phyloP scores from a whole-genome alignment of 1,140 invertebrate genomes.

The Vanessa tameamea region DNA sequence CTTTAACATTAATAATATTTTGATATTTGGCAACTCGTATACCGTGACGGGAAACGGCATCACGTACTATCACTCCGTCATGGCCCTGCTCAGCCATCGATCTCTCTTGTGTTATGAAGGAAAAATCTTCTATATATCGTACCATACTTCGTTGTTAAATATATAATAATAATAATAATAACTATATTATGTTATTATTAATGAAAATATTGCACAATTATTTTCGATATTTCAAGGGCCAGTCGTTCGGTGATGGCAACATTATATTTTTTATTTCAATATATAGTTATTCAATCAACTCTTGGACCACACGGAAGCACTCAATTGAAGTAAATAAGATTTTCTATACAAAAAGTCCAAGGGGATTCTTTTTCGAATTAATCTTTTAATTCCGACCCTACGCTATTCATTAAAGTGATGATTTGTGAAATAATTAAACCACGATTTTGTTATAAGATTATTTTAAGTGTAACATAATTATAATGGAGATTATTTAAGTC shows the following conservation, averaged over 20 bases:
- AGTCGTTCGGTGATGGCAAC: too few relatives aligned
- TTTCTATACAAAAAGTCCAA: conserved; percentile 73
- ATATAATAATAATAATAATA: too few relatives aligned
- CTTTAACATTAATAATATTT: background rate
- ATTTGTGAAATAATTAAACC: conserved; percentile 64
- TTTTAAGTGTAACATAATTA: conserved; percentile 6
- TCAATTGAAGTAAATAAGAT: conserved; percentile 74
- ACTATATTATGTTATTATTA: too few relatives aligned
- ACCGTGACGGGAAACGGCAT: too few relatives aligned
- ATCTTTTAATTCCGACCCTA: conserved; percentile 71
- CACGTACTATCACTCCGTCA: too few relatives aligned
- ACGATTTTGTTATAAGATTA: conserved; percentile 35
- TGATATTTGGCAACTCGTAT: too few relatives aligned
- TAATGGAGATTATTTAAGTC: background rate
- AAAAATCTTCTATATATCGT: too few relatives aligned
- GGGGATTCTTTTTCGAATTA: conserved; percentile 70
- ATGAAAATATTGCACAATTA: too few relatives aligned
- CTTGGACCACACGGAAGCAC: conserved; percentile 45
- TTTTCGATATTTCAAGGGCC: too few relatives aligned
- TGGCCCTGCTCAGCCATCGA: too few relatives aligned
- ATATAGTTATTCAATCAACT: conserved; percentile 19
- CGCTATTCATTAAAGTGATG: conserved; percentile 64
- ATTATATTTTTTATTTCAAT: background rate
- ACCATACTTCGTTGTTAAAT: too few relatives aligned
- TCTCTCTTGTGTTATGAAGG: too few relatives aligned